Base-by-base conservation (phyloP, 2,888 invertebrate species). In the Tanypteryx hageni region DNA sequence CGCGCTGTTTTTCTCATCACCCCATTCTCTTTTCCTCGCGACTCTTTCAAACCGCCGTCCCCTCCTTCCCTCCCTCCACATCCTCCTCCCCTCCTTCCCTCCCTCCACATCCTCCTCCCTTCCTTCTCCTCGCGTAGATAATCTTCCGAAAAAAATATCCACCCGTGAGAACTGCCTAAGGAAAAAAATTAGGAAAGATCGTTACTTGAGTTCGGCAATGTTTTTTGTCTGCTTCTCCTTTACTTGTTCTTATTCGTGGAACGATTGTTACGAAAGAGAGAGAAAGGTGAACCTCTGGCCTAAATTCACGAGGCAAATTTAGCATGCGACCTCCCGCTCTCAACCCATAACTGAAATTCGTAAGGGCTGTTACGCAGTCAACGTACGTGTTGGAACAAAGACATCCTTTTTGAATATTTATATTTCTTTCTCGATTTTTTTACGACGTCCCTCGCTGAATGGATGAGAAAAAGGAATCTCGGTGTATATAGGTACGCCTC, bases 71-170 rank as follows among this genome's bases (percentile, higher is more conserved):
- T 11, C 27, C 22, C 16, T 8, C 31, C 61, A 22, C 58, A 1
- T 57, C 18, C 57, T 13, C n/a, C 18, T 27, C 27, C 9, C 14
- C 56, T 4, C 58, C 58, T 0, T 22, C 22, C 58, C 59, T 11
- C 27, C 22, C 16, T 8, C 31, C 61, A 22, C 58, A 1, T 57
- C 18, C 57, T 13, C n/a, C 18, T 27, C 27, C n/a, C n/a, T n/a
- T n/a, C n/a, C 85, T 13, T 58, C 27, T 27, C 59, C 27, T 31
- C 14, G 83, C 59, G 86, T 14, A 59, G 86, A 61, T 86, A 86
- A 86, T 86, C 86, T 86, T 31, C 58, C 58, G 85, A 89, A 89
- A 89, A 89, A 27, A 4, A 11, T 86, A 16, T 68, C 64, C 89
- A 68, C 64, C 64, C 89, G 64, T 89, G 89, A 89, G 68, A 64